Conservation (phyloP, 2,797 vertebrate species). For the Meda fulgida region DNA sequence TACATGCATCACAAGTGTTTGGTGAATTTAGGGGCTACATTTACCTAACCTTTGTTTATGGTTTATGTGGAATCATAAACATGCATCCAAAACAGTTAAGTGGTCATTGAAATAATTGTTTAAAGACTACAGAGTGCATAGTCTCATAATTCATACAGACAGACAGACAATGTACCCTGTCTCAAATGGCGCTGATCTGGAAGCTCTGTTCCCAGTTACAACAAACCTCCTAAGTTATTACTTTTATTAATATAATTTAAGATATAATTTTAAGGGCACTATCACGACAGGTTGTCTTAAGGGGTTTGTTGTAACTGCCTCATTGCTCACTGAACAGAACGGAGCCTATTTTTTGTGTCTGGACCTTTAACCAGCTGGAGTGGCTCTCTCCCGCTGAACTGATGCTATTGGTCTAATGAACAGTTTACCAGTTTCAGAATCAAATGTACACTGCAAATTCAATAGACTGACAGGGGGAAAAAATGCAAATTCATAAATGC, state of each 20-base stretch:
- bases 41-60: neutral
- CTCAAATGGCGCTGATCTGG: neutral
- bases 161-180: neutral
- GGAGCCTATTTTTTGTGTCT: conserved; percentile 13
- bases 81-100: neutral
- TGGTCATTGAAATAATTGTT: neutral
- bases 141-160: neutral
- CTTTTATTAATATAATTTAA: neutral
- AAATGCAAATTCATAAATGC: neutral
- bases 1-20: neutral
- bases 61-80: neutral
- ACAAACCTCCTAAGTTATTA: neutral
- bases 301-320: conserved; percentile 6
- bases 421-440: neutral
- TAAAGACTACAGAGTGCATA: neutral
- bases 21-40: neutral
- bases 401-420: neutral
- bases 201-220: neutral
- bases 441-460: neutral
- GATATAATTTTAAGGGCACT: neutral
- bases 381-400: neutral
- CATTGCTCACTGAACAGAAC: neutral
- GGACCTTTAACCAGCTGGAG: conserved; percentile 7
- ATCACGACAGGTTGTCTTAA: neutral
- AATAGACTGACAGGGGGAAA: neutral